Conservation (phyloP, 2,113 vertebrate genomes). For the Fulica atra region DNA sequence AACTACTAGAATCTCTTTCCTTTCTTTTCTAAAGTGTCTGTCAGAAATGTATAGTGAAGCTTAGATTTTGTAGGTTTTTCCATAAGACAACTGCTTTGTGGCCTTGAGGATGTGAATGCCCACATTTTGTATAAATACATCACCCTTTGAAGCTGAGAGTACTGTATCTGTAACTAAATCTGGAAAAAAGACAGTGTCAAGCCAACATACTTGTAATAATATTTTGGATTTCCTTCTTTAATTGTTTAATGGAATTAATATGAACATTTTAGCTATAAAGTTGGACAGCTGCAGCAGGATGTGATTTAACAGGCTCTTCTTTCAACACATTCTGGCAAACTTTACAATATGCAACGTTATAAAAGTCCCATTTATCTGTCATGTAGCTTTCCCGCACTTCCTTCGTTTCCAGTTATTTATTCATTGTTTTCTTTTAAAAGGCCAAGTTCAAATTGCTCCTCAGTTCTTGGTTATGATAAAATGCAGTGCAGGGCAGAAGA, state of each 20-base stretch:
- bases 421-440: background rate
- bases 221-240: conserved; percentile 74
- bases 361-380: background rate
- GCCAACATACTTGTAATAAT: conserved; percentile 66
- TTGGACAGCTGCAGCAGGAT: conserved; percentile 54
- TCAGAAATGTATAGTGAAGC: background rate
- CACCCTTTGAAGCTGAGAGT: conserved; percentile 36
- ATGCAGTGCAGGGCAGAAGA: background rate
- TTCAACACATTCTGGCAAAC: conserved; percentile 28
- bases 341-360: background rate
- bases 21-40: background rate
- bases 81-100: background rate
- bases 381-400: background rate
- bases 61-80: background rate
- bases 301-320: conserved; percentile 22
- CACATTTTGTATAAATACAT: conserved; percentile 14
- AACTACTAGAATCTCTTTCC: conserved; percentile 1
- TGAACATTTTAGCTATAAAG: conserved; percentile 52
- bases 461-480: background rate
- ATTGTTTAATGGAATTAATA: conserved; percentile 68
- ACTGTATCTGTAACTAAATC: conserved; percentile 59
- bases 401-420: background rate
- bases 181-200: conserved; percentile 46
- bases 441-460: background rate
- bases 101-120: background rate